A percentile compares a stretch with the other conserved stretches of the same genome.
Evolutionary conservation across 2,113 vertebrate genomes (phyloP).

Genomic region (Hypanus sabinus): DNA sequence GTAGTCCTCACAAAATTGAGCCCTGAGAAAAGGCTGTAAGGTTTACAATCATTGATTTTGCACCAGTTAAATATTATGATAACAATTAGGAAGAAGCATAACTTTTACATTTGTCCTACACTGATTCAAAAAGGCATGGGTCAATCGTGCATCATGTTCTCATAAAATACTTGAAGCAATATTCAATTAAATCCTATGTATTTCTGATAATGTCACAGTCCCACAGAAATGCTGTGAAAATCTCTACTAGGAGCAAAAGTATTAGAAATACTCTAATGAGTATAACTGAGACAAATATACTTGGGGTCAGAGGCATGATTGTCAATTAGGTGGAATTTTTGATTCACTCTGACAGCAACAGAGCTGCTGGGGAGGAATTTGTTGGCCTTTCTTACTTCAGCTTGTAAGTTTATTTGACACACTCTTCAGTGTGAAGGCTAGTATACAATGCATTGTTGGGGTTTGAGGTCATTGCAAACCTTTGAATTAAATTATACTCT

Average conservation of each 20-base stretch:
- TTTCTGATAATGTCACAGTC: neutral
- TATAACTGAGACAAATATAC: neutral
- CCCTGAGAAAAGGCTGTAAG: too few relatives aligned
- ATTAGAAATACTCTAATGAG: neutral
- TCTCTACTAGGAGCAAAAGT: neutral
- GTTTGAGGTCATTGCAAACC: neutral
- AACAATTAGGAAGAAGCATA: too few relatives aligned
- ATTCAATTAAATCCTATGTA: neutral
- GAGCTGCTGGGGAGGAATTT: neutral
- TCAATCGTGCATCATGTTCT: too few relatives aligned
- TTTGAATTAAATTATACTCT: neutral
- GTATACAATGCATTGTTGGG: neutral
- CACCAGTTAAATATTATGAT: too few relatives aligned
- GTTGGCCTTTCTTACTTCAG: neutral
- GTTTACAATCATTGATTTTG: too few relatives aligned
- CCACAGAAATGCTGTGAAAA: neutral
- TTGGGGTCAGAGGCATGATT: neutral
- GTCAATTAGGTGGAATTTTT: neutral
- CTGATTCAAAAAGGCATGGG: too few relatives aligned
- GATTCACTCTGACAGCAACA: neutral
- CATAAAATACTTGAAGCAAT: too few relatives aligned
- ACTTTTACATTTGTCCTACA: too few relatives aligned
- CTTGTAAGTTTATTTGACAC: neutral
- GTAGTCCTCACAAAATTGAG: too few relatives aligned
- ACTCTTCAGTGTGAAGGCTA: neutral